Evolutionary conservation across 1,140 invertebrate genomes (phyloP), one percentile per base, ranked within the genome.

Genomic region (Pentalonia nigronervosa): DNA sequence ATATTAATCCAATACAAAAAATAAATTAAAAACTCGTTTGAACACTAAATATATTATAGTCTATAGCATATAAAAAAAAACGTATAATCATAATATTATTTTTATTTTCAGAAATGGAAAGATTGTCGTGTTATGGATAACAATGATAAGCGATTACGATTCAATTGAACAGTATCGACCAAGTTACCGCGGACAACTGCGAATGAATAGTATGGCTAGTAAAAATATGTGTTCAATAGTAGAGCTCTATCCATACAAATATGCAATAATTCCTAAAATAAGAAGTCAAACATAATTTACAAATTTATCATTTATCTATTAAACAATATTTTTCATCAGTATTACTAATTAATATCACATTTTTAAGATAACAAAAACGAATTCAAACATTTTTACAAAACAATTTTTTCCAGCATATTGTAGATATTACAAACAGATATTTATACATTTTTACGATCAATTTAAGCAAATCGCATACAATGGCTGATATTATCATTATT

Each of bases 161-260:
- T 45, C 23, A 25, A 41, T 67, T 9, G 8, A 17, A n/a, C 25
- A 9, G 67, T 67, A 4, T 67, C 41, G 7, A 53, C 50, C 88
- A 17, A 41, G 7, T 14, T 4, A 60, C 50, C 50, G 41, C 11
- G 45, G 34, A 8, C 7, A 45, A 50, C 14, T 56, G 34, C 20
- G 1, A 45, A 47, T n/a, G 41, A 91, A 67, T 48, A 91, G 45
- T n/a, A 48, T 48, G 90, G 60, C 25, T 47, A 91, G 90, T 91
- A 91, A 7, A 48, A 41, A 41, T 14, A 25, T n/a, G 4, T 48
- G 9, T n/a, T 88, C 8, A 8, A 86, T 41, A 45, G 7, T 41
- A 9, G 8, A 83, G 20, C 36, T 34, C 25, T 30, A 11, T 67
- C 11, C 21, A 1, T 4, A 30, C 11, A 30, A 67, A 67, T 30